A percentile compares a stretch with the other conserved stretches of the same genome.
Conservation (phyloP, 2,113 vertebrate species). For the Synodontis membranacea region DNA sequence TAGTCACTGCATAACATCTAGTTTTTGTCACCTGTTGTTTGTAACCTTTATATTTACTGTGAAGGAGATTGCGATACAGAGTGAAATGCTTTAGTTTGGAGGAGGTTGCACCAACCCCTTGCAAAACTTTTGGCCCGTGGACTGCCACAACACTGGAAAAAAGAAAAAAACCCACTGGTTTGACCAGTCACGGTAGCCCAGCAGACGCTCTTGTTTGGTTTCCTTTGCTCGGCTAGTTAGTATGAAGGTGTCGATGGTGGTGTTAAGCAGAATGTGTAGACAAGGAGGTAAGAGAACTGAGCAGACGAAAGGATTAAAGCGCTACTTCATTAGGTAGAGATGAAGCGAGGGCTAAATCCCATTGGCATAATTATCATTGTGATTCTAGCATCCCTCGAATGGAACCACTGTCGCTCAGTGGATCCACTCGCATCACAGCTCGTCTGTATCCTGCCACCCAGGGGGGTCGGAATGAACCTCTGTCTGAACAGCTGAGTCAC, state of each 20-base stretch:
- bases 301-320: neutral
- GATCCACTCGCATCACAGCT: neutral
- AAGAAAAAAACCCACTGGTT: constrained; percentile 2
- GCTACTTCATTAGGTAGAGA: neutral
- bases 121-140: neutral
- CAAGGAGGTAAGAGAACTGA: neutral
- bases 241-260: neutral
- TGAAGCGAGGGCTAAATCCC: neutral
- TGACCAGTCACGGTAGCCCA: neutral
- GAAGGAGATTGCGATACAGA: neutral
- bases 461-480: neutral
- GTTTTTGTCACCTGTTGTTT: neutral
- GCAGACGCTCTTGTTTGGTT: neutral
- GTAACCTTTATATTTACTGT: neutral
- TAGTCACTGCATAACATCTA: neutral
- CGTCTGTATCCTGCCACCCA: neutral
- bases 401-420: too few relatives aligned
- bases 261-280: neutral
- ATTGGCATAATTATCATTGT: neutral
- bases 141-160: neutral
- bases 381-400: neutral
- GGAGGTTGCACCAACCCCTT: neutral
- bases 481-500: neutral
- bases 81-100: neutral
- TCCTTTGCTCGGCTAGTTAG: neutral